Percentiles rank a stretch among this genome's conserved stretches.
These are phyloP conservation scores for Melanotaenia nigrans DNA, from an alignment of 2,797 vertebrate genomes.

Conservation along the genomic window DNA sequence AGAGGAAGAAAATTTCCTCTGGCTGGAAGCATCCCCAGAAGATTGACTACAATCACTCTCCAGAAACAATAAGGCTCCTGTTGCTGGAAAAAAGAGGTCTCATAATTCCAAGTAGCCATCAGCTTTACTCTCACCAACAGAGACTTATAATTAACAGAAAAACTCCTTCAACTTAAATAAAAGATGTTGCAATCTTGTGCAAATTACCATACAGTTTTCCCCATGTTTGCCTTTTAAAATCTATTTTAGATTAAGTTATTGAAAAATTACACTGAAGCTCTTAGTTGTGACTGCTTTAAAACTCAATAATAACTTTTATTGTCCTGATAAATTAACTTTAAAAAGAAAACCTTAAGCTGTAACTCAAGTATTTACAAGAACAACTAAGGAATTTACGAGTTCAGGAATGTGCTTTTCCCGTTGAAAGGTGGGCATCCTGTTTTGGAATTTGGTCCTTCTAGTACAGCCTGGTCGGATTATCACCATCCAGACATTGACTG, in stretches of 20 bases:
- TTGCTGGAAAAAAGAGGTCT: constrained; percentile 3
- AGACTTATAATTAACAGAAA: constrained; percentile 3
- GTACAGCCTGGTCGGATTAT: constrained; percentile 22
- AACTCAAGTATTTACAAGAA: constrained; percentile 30
- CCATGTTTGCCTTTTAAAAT: not conserved
- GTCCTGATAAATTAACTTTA: constrained; percentile 1
- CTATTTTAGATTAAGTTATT: not conserved
- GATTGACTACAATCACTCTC: constrained; percentile 42
- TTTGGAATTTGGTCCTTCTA: constrained; percentile 29
- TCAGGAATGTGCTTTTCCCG: constrained; percentile 28
- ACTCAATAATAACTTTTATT: not conserved
- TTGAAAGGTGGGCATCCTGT: constrained; percentile 18
- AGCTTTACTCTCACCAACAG: constrained; percentile 4
- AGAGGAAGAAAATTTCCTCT: constrained; percentile 65
- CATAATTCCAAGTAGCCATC: not conserved
- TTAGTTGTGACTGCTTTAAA: not conserved
- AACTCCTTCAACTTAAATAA: not conserved
- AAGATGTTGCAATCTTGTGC: not conserved
- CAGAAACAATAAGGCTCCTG: constrained; percentile 27
- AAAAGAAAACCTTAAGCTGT: constrained; percentile 3
- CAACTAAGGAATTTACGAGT: constrained; percentile 36
- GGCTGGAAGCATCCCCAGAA: constrained; percentile 51
- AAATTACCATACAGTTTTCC: not conserved
- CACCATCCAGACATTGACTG: constrained; percentile 39
- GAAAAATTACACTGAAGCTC: not conserved